phyloP scores from a whole-genome alignment of 2,113 vertebrate genomes.

The Scolopax mira region DNA sequence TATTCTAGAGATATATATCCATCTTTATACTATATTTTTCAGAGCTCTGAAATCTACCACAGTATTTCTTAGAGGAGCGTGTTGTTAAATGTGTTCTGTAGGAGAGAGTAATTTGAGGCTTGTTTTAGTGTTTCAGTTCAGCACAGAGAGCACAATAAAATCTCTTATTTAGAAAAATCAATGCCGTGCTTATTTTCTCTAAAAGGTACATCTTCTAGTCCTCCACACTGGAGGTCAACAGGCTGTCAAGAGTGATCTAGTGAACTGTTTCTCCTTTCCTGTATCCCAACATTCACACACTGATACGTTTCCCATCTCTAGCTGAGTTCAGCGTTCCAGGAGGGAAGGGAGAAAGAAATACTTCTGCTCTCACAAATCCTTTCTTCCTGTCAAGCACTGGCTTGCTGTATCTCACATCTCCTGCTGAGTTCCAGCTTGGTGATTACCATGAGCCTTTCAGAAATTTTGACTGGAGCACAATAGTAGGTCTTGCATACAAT shows the following conservation, averaged over 20 bases:
- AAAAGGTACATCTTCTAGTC: not conserved
- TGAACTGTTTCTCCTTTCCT: not conserved
- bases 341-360: not conserved
- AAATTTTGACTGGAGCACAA: slow-evolving; percentile 13
- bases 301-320: not conserved
- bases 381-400: not conserved
- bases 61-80: not conserved
- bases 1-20: rapidly evolving
- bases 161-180: not conserved
- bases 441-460: not conserved
- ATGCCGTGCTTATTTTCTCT: not conserved
- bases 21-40: not conserved
- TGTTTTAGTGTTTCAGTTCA: not conserved
- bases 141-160: not conserved
- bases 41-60: not conserved
- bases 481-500: not conserved
- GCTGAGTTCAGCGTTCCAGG: not conserved
- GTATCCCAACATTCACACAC: rapidly evolving
- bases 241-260: not conserved
- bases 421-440: not conserved
- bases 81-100: not conserved
- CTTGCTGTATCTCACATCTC: not conserved
- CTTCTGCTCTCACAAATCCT: not conserved
- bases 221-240: not conserved
- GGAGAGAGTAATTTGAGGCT: not conserved